Evolutionary conservation across 2,113 vertebrate species (phyloP).

Genomic region (Ctenomys sociabilis): DNA sequence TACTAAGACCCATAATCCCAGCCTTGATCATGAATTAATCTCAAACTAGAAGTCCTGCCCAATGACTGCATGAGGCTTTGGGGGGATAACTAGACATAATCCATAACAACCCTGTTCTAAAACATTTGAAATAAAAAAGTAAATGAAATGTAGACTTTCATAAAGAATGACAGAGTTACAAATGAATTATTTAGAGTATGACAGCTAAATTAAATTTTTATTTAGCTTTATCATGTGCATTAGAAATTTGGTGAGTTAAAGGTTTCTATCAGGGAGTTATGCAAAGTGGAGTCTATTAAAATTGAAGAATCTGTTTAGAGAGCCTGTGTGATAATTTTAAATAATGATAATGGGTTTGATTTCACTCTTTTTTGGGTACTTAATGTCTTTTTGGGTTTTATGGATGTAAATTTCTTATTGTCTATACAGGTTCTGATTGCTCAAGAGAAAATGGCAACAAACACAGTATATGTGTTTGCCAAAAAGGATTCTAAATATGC

Average conservation of each 20-base stretch:
- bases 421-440: conserved; percentile 94
- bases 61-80: no score
- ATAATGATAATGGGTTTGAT: conserved; percentile 26
- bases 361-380: background rate
- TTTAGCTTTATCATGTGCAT: background rate
- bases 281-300: conserved; percentile 22
- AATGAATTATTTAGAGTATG: background rate
- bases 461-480: conserved; percentile 99
- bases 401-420: conserved; percentile 40
- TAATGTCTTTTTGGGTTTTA: conserved; percentile 1
- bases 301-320: background rate
- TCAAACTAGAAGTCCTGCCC: no score
- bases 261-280: conserved; percentile 18
- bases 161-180: background rate
- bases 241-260: background rate
- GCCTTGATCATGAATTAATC: no score
- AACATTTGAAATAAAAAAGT: no score
- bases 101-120: no score
- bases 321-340: background rate
- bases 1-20: no score
- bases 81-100: no score
- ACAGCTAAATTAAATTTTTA: conserved; percentile 6
- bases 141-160: conserved; percentile 15
- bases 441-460: conserved; percentile 99
- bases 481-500: conserved; percentile 99